Base-by-base conservation (phyloP, 1,140 invertebrate genomes). In the Drosophila setifemur region DNA sequence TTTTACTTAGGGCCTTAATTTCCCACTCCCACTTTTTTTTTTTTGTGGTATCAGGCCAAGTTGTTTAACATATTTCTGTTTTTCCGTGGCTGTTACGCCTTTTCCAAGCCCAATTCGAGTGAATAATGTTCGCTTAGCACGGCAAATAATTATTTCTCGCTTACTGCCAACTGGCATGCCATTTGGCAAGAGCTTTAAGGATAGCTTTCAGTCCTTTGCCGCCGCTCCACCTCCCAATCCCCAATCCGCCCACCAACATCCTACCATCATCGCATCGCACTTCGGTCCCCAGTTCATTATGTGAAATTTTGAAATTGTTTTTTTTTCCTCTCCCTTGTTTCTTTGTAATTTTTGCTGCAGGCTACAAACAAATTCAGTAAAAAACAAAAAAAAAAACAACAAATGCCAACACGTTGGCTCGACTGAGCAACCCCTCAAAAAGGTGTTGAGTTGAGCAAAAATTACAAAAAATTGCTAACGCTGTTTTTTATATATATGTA, bases 111-210 rank as follows among this genome's bases (percentile, higher is more conserved):
- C 23, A 43, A 26, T 60, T 71, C 52, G 40, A 55, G 67, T 90
- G 78, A 89, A 89, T 89, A 85, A 89, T 89, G 87, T 82, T 70
- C 58, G 66, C 81, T 61, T 71, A 57, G 69, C 86, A 89, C 86
- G 86, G 68, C 76, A 89, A 89, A 89, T 86, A 89, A 89, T 89
- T 89, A 89, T 89, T 82, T 77, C 71, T 60, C 72, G 69, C 73
- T 72, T 76, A 85, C 73, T 75, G 76, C 79, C 49, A 54, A 64
- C 69, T 79, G 73, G 76, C 85, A 88, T 88, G 79, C 85, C 55
- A 88, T 88, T 85, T 77, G 76, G 61, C 58, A 16, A 43, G 68
- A 69, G 69, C 73, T 72, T 85, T 82, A 73, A 68, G 37, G 54
- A 47, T 54, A 25, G 54, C 67, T 72, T 57, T 52, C 44, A 19